phyloP scores from a whole-genome alignment of 2,888 invertebrate species.

The Drosophila testacea region DNA sequence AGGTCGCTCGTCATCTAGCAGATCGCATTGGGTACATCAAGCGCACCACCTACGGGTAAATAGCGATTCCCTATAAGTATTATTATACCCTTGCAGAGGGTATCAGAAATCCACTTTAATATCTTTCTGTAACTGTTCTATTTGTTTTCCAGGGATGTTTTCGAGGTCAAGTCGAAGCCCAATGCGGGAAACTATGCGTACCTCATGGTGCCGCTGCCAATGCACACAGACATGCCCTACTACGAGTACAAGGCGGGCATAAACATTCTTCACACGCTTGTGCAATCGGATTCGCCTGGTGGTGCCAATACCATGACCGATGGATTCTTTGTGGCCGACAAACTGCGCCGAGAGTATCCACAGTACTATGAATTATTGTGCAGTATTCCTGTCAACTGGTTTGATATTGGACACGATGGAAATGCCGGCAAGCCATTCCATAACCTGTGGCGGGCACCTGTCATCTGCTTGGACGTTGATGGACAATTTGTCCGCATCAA shows the following conservation, averaged over 20 bases:
- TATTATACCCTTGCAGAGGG: too few species aligned
- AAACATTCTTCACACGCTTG: slow-evolving; percentile 90
- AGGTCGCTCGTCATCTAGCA: slow-evolving; percentile 87
- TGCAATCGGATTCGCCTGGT: slow-evolving; percentile 88
- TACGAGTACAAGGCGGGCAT: slow-evolving; percentile 90
- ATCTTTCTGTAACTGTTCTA: not conserved
- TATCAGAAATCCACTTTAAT: not conserved
- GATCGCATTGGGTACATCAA: slow-evolving; percentile 89
- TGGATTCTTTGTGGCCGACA: slow-evolving; percentile 88
- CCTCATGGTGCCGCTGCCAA: slow-evolving; percentile 88
- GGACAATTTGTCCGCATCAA: slow-evolving; percentile 88
- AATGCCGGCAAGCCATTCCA: slow-evolving; percentile 88
- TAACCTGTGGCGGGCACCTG: slow-evolving; percentile 87
- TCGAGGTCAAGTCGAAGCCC: slow-evolving; percentile 88
- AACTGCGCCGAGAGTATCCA: slow-evolving; percentile 86
- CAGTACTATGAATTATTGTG: slow-evolving; percentile 87
- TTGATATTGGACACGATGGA: slow-evolving; percentile 87
- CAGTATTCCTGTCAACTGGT: slow-evolving; percentile 89
- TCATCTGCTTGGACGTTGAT: slow-evolving; percentile 86
- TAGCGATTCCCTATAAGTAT: not conserved
- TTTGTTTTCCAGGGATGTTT: slow-evolving; percentile 86
- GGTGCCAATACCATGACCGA: slow-evolving; percentile 90
- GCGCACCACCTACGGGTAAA: slow-evolving; percentile 90
- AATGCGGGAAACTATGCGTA: slow-evolving; percentile 91
- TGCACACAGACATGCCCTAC: slow-evolving; percentile 91